Evolutionary conservation across 2,797 vertebrate genomes (phyloP).

Genomic region (Notamacropus eugenii): DNA sequence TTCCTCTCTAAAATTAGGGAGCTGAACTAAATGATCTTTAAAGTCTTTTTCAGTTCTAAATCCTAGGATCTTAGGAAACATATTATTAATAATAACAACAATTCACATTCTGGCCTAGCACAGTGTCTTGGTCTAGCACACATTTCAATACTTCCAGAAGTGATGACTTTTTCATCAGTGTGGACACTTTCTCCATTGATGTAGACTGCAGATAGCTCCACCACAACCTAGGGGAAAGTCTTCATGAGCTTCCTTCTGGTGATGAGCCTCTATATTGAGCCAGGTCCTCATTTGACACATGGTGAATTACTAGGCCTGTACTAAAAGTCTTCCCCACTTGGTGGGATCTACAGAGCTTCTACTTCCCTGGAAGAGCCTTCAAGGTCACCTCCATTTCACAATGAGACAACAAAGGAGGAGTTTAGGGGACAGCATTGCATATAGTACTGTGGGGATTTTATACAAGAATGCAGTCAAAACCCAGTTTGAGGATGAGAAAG

Average conservation of each 20-base stretch:
- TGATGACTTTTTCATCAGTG: not conserved
- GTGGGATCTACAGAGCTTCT: not conserved
- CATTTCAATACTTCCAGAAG: not conserved
- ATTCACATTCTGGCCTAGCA: not conserved
- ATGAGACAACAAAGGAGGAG: not conserved
- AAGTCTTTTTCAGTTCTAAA: not conserved
- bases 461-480: not conserved
- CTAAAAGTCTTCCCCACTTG: not conserved
- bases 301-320: not conserved
- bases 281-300: not conserved
- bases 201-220: not conserved
- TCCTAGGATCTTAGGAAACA: not conserved
- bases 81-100: not conserved
- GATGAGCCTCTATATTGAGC: not conserved
- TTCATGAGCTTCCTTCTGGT: not conserved
- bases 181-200: not conserved
- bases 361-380: not conserved
- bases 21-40: not conserved
- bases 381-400: not conserved
- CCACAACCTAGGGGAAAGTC: not conserved
- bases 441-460: not conserved
- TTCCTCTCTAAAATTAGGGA: not conserved
- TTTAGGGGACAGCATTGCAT: not conserved
- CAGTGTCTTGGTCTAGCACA: too few species aligned
- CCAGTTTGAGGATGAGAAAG: not conserved